Conservation (phyloP, 2,888 invertebrate genomes). For the Heliconius charithonia region DNA sequence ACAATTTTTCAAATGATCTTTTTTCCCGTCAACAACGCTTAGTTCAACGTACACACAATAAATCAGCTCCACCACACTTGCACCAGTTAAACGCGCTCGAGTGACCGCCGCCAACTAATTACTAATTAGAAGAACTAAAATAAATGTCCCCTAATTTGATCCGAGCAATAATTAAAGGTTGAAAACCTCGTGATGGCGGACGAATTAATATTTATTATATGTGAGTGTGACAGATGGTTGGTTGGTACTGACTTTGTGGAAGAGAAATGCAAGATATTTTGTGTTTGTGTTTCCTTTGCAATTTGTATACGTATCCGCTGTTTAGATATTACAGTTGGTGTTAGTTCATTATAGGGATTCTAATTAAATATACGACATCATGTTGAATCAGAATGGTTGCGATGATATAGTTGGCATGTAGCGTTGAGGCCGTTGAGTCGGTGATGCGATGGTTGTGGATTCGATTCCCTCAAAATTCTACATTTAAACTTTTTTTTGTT, state of each 20-base stretch:
- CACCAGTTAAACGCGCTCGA: conserved; percentile 37
- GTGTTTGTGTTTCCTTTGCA: neutral
- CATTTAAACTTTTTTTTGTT: too few species aligned
- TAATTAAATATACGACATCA: neutral
- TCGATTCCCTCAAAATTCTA: too few species aligned
- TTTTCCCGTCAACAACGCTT: conserved; percentile 42
- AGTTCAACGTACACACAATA: conserved; percentile 39
- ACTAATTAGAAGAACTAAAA: conserved; percentile 42
- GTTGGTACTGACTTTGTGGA: conserved; percentile 6
- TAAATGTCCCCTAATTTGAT: conserved; percentile 44
- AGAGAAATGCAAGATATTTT: conserved; percentile 4
- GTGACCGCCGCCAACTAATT: conserved; percentile 45
- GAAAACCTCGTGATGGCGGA: conserved; percentile 46
- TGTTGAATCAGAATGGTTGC: neutral
- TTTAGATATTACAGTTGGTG: neutral
- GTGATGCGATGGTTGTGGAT: too few species aligned
- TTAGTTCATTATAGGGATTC: neutral
- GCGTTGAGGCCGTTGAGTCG: too few species aligned
- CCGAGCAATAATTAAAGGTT: conserved; percentile 42
- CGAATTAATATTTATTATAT: conserved; percentile 42
- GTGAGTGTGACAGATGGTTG: conserved; percentile 34
- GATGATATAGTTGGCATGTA: neutral
- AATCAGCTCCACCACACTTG: conserved; percentile 43
- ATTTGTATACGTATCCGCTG: neutral
- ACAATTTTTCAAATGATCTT: conserved; percentile 2